Percentiles rank a stretch among this genome's conserved stretches.
phyloP scores from a whole-genome alignment of 2,888 invertebrate species.

The Eristalinus aeneus region DNA sequence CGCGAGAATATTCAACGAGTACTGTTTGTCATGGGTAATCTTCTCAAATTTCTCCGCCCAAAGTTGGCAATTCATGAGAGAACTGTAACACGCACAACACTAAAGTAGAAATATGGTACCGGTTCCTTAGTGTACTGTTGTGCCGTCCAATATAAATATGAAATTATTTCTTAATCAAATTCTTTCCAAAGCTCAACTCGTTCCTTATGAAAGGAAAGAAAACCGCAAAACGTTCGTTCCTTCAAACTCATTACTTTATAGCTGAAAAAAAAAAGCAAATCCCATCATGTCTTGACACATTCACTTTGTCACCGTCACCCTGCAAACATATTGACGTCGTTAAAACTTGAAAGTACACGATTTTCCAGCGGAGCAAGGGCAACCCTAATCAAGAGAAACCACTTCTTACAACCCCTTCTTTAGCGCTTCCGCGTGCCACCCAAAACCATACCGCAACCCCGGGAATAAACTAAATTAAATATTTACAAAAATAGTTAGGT shows the following conservation, averaged over 20 bases:
- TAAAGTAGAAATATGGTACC: too few species aligned
- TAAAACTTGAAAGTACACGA: background rate
- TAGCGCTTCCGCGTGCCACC: background rate
- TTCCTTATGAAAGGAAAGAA: too few species aligned
- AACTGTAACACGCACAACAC: too few species aligned
- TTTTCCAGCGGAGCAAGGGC: background rate
- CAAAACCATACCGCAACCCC: background rate
- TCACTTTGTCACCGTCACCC: slow-evolving; percentile 14
- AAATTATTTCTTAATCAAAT: too few species aligned
- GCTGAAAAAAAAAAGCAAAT: background rate
- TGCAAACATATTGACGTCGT: background rate
- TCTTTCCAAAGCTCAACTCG: background rate
- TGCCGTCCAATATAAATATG: too few species aligned
- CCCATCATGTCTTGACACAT: slow-evolving; percentile 9
- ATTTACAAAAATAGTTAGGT: slow-evolving; percentile 33
- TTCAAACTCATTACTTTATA: background rate
- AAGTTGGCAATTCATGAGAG: too few species aligned
- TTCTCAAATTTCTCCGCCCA: too few species aligned
- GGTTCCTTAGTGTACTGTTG: too few species aligned
- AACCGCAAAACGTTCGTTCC: background rate
- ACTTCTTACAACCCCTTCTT: background rate
- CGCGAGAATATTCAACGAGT: too few species aligned
- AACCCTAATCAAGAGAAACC: slow-evolving; percentile 23
- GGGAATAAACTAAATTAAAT: slow-evolving; percentile 24
- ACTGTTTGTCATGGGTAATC: too few species aligned